Base-by-base conservation (phyloP, 2,113 vertebrate genomes). In the Sorex fumeus region DNA sequence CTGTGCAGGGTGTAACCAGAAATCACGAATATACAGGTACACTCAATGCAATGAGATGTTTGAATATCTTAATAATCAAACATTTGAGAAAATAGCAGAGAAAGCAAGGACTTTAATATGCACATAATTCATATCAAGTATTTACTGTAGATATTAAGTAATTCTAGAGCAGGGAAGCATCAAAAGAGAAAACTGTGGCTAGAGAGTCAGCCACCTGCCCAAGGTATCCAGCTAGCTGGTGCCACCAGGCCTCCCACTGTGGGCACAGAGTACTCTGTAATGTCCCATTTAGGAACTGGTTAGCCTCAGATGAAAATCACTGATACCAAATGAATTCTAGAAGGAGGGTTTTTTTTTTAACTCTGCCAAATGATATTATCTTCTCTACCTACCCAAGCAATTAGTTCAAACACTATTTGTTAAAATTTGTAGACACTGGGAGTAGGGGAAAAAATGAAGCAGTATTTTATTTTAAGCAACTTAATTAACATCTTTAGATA, bases 401-500 rank as follows among this genome's bases (percentile, higher is more conserved):
- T 93, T 96, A 94, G 89, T 74, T 84, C 69, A 79, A 93, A 75
- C 32, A 85, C 50, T 45, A 45, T 62, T 82, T 83, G 93, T 93
- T 88, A 86, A 92, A 83, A 71, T 93, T 91, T 77, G 36, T 86
- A 94, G 88, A 95, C 70, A 83, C 15, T 18, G 19, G 9, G 28
- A 28, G 25, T 90, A 30, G 28, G 19, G 25, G 12, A 69, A 69
- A 77, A 66, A 69, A 89, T 8, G 71, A 88, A 95, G 79, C 0
- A 2, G n/a, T 74, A 47, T 28, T 95, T 96, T 93, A 78, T 92
- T 93, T 91, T 88, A 93, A 93, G 86, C 25, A 2, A 32, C 76
- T 93, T 97, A 94, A 96, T 95, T 93, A 91, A 94, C 83, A 90
- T 86, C 92, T 95, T 93, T 80, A 92, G 78, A 67, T 76, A 57